Evolutionary conservation across 2,888 invertebrate genomes (phyloP), one percentile per base, ranked within the genome.

Genomic region (Drosophila atripex): DNA sequence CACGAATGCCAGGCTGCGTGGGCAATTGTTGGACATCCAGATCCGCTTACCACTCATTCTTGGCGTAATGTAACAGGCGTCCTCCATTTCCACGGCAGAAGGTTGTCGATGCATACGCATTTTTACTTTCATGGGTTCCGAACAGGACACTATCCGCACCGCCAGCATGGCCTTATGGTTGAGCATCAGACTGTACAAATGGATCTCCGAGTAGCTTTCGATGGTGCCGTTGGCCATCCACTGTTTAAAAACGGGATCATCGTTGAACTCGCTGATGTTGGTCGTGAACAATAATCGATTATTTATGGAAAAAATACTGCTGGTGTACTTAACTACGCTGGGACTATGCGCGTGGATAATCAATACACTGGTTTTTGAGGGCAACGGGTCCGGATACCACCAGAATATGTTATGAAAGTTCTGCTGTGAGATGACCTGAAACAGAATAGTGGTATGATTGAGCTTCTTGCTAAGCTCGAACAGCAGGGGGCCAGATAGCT

Each of bases 351-450:
- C 71, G 14, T 75, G 58, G 0, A 75, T 0, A 2, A 63, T 25
- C 0, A 75, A 23, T 0, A 66, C 45, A n/a, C 23, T 51, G n/a
- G 66, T 58, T 8, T 16, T 50, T 1, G 55, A n/a, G n/a, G 75
- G 66, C 32, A 75, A 18, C 0, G 61, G 18, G 0, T 71, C 55
- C 3, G 75, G 75, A 47, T 63, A 66, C 75, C 75, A 75, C 75
- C 75, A 75, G 25, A 39, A 75, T 7, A 66, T 46, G 5, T 71
- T 66, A 7, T 58, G 52, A 9, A 18, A 0, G 11, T 39, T 30
- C 5, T 21, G 47, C 41, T 75, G 76, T 0, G 75, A 71, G 11
- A 75, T 49, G 2, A 61, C 14, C 38, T 75, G 75, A 11, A 73
- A 53, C n/a, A 75, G 41, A 3, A 75, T 9, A 2, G 38, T 18